A percentile compares a stretch with the other conserved stretches of the same genome.
Evolutionary conservation across 1,140 invertebrate species (phyloP).

Genomic region (Pristionchus pacificus): DNA sequence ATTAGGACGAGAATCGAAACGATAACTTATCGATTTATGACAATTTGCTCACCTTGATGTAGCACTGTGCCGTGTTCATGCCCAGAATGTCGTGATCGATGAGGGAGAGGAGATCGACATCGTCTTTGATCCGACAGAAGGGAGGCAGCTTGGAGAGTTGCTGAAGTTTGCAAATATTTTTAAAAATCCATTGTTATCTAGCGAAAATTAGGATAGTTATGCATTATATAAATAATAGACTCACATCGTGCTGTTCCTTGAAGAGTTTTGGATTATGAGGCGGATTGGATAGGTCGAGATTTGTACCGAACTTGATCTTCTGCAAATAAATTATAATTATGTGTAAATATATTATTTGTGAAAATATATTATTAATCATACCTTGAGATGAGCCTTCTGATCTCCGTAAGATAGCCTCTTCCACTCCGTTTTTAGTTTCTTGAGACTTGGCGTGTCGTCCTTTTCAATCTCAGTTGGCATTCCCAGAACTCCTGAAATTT

Average conservation of each 20-base stretch:
- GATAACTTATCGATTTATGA: not conserved
- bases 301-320: constrained; percentile 86
- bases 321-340: no score
- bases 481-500: no score
- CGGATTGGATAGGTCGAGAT: constrained; percentile 98
- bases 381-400: no score
- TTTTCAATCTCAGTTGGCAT: no score
- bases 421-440: no score
- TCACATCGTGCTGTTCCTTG: constrained; percentile 72
- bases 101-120: constrained; percentile 89
- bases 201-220: not conserved
- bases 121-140: constrained; percentile 71
- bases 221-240: not conserved
- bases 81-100: constrained; percentile 96
- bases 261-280: constrained; percentile 93
- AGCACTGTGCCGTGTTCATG: constrained; percentile 96
- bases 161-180: no score
- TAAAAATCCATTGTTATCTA: no score
- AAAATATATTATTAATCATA: no score
- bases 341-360: no score
- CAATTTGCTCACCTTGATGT: not conserved
- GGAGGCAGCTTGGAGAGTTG: constrained; percentile 93
- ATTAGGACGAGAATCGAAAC: no score
- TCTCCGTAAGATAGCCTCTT: no score
- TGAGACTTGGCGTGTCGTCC: no score